Evolutionary conservation across 2,797 vertebrate genomes (phyloP).

Genomic region (Telmatherina bonti): DNA sequence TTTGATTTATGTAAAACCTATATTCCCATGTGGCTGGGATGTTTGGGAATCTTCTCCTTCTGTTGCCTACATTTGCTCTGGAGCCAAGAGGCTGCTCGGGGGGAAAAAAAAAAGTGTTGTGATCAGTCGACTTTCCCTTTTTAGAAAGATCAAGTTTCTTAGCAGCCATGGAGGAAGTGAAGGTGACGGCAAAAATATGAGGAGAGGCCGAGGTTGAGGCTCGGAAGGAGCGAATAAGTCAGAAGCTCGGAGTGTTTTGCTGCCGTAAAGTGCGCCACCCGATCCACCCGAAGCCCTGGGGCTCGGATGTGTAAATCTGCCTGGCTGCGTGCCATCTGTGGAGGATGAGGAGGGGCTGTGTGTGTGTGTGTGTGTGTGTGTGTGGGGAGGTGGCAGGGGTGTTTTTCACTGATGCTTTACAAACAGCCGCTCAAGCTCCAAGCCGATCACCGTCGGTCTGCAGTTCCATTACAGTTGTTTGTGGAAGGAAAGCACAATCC

Average conservation of each 20-base stretch:
- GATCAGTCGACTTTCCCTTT: constrained; percentile 16
- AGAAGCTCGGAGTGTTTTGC: constrained; percentile 66
- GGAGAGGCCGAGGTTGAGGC: constrained; percentile 51
- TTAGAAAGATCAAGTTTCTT: constrained; percentile 34
- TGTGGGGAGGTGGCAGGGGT: constrained; percentile 14
- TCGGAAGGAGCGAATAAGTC: constrained; percentile 16
- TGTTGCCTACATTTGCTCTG: neutral
- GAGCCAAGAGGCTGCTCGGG: too few relatives aligned
- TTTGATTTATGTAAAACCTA: constrained; percentile 2
- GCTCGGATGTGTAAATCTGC: constrained; percentile 85
- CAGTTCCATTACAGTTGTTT: constrained; percentile 15
- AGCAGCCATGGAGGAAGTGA: constrained; percentile 41
- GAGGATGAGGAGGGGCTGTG: constrained; percentile 14
- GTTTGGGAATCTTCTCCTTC: neutral
- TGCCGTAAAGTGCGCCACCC: constrained; percentile 75
- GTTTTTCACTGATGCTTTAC: constrained; percentile 56
- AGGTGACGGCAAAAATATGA: constrained; percentile 58
- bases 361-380: too few relatives aligned
- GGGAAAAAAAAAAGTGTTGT: neutral
- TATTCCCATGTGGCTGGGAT: neutral
- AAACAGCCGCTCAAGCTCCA: constrained; percentile 38
- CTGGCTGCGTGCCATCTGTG: constrained; percentile 47
- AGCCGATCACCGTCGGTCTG: constrained; percentile 18
- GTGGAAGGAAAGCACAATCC: neutral
- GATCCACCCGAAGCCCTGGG: constrained; percentile 75